Conservation (phyloP, 2,113 vertebrate species). For the Cyanistes caeruleus region DNA sequence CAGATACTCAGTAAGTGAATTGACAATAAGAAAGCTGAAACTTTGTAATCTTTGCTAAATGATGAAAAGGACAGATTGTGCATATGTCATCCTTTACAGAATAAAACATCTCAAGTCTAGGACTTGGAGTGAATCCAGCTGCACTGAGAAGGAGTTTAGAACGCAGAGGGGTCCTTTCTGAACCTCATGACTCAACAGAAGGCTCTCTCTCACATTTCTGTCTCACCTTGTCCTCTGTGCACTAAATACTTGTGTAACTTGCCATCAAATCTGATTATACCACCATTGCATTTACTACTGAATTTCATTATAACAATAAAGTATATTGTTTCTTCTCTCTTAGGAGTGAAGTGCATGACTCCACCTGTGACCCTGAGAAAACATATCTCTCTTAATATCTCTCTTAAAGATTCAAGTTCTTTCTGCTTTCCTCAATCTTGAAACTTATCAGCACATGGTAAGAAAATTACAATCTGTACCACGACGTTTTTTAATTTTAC, state of each 20-base stretch:
- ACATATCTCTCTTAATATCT: neutral
- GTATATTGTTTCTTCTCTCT: neutral
- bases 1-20: neutral
- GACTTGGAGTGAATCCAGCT: neutral
- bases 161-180: neutral
- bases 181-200: neutral
- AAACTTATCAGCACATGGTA: neutral
- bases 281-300: neutral
- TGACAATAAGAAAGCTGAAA: neutral
- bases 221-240: neutral
- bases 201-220: neutral
- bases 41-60: neutral
- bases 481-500: neutral
- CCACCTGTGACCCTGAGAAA: neutral
- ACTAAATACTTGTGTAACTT: neutral
- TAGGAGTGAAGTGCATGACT: neutral
- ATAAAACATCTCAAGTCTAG: neutral
- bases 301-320: no score
- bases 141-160: neutral
- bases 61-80: neutral
- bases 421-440: neutral
- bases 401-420: neutral
- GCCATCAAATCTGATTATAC: neutral
- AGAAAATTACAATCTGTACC: neutral
- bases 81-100: neutral